Percentiles rank a stretch among this genome's conserved stretches.
Conservation (phyloP, 2,113 vertebrate genomes). For the Carassius gibelio region DNA sequence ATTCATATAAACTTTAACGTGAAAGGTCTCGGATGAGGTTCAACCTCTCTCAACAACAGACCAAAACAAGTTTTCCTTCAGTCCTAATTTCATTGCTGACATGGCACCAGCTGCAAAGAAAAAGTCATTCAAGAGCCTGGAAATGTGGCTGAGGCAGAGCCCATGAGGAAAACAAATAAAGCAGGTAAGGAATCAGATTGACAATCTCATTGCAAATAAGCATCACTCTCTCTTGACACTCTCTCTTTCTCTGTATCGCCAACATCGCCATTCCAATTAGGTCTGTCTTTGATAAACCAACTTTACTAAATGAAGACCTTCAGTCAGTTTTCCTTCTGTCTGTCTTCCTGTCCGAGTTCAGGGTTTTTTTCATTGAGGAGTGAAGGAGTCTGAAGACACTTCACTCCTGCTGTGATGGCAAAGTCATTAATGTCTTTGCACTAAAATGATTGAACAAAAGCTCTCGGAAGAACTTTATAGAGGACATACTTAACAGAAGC, state of each 20-base stretch:
- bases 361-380: not conserved
- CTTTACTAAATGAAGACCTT: not conserved
- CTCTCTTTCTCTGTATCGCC: not conserved
- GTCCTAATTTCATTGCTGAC: slow-evolving; percentile 19
- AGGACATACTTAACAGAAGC: not conserved
- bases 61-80: not conserved
- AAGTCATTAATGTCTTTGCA: not conserved
- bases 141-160: not conserved
- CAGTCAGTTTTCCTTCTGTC: not conserved
- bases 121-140: not conserved
- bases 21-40: not conserved
- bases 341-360: not conserved
- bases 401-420: not conserved
- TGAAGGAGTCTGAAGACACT: not conserved
- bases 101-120: not conserved
- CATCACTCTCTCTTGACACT: not conserved
- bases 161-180: not conserved
- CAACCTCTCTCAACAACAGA: not conserved
- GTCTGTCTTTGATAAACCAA: not conserved
- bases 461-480: slow-evolving; percentile 3
- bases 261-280: not conserved
- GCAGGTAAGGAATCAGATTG: not conserved
- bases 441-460: not conserved
- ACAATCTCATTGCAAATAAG: not conserved
- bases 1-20: slow-evolving; percentile 7